phyloP scores from a whole-genome alignment of 2,797 vertebrate genomes.

The Acomys russatus region DNA sequence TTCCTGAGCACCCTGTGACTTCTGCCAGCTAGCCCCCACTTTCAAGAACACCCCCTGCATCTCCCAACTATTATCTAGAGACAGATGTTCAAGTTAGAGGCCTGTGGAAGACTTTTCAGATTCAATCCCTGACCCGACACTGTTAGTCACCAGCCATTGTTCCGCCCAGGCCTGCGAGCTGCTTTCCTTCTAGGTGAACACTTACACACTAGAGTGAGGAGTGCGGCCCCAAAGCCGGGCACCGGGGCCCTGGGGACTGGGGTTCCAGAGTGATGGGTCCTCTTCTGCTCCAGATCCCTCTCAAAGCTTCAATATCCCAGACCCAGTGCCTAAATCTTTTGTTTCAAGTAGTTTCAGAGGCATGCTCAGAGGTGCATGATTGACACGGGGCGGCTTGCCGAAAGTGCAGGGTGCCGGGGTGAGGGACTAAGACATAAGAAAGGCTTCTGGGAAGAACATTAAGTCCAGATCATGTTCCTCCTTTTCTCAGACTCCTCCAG shows the following conservation, averaged over 20 bases:
- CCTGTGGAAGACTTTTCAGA: neutral
- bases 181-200: fast-evolving
- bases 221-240: neutral
- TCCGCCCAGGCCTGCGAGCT: neutral
- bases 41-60: neutral
- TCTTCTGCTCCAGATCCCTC: neutral
- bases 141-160: fast-evolving
- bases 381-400: neutral
- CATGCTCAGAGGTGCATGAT: fast-evolving
- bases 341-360: neutral
- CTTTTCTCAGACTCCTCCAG: neutral
- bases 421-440: neutral
- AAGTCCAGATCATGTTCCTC: neutral
- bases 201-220: fast-evolving
- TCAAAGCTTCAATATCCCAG: neutral
- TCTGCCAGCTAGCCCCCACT: neutral
- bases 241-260: neutral
- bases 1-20: neutral
- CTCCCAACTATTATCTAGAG: neutral
- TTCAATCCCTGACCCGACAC: neutral
- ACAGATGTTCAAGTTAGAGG: neutral
- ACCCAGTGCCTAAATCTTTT: neutral
- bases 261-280: neutral
- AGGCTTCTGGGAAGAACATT: neutral
- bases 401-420: neutral